Evolutionary conservation across 1,140 invertebrate genomes (phyloP).

Genomic region (Drosophila ficusphila): DNA sequence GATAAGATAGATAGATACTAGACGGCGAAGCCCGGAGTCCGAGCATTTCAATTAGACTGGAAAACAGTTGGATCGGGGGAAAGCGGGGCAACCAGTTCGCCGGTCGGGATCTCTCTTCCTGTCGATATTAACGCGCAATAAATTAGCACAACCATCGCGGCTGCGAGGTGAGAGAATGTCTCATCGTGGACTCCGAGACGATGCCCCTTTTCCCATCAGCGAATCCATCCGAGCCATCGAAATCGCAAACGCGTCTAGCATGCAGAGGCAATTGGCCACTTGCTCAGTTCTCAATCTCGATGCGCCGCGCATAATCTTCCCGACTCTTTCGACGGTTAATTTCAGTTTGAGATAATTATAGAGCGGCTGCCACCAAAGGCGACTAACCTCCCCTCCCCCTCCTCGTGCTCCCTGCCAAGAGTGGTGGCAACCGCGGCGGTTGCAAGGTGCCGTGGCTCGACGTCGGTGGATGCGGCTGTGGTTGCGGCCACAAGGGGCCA

Average conservation of each 20-base stretch:
- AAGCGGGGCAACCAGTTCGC: constrained; percentile 10
- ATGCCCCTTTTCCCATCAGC: background rate
- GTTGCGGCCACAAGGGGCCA: constrained; percentile 1
- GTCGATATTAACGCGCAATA: constrained; percentile 83
- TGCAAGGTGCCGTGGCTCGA: constrained; percentile 17
- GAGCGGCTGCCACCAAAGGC: constrained; percentile 77
- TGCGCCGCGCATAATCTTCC: constrained; percentile 75
- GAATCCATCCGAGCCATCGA: constrained; percentile 22
- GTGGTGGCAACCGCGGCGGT: constrained; percentile 24
- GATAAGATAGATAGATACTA: constrained; percentile 50
- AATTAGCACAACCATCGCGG: constrained; percentile 74
- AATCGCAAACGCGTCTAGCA: constrained; percentile 55
- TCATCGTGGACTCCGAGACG: constrained; percentile 29
- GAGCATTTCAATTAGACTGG: constrained; percentile 70
- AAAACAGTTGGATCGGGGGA: background rate
- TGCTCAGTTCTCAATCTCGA: constrained; percentile 40
- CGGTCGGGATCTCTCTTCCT: constrained; percentile 53
- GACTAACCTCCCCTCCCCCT: constrained; percentile 3
- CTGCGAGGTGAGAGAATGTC: constrained; percentile 62
- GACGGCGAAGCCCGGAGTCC: background rate
- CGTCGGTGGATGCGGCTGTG: background rate
- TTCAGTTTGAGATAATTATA: constrained; percentile 84
- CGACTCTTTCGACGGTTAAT: constrained; percentile 84
- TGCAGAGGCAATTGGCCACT: constrained; percentile 45
- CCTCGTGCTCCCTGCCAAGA: background rate